phyloP scores from a whole-genome alignment of 2,113 vertebrate species.

The Oceanites oceanicus region DNA sequence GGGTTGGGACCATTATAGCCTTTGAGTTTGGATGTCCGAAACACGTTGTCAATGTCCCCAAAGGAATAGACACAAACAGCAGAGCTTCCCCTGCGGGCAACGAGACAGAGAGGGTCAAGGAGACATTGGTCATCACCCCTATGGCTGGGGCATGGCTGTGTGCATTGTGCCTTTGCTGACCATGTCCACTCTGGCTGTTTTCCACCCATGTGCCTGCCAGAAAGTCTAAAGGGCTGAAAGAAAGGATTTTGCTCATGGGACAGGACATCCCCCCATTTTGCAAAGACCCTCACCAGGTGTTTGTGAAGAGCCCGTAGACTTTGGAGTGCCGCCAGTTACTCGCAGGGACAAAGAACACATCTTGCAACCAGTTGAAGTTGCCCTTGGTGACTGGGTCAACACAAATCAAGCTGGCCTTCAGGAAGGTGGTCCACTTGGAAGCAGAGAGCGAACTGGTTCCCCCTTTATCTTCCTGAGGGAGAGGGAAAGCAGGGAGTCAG shows the following conservation, averaged over 20 bases:
- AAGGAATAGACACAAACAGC: constrained; percentile 89
- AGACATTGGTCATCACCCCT: neutral
- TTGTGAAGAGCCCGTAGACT: constrained; percentile 88
- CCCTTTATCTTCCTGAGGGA: constrained; percentile 84
- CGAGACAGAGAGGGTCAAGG: neutral
- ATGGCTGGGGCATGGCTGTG: rapidly evolving
- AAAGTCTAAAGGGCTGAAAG: neutral
- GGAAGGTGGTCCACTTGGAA: constrained; percentile 91
- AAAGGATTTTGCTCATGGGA: neutral
- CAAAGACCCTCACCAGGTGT: constrained; percentile 82
- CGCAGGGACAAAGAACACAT: constrained; percentile 78
- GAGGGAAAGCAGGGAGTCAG: neutral
- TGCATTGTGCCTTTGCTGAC: rapidly evolving
- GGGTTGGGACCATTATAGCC: constrained; percentile 74
- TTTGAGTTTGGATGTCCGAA: constrained; percentile 83
- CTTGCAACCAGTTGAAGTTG: constrained; percentile 88
- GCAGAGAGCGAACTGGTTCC: constrained; percentile 82
- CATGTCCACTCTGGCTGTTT: rapidly evolving
- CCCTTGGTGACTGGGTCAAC: constrained; percentile 80
- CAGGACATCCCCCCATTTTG: rapidly evolving
- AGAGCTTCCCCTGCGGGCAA: constrained; percentile 82
- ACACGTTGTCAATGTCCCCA: constrained; percentile 80
- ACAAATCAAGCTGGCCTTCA: constrained; percentile 91
- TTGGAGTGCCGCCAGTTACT: constrained; percentile 78
- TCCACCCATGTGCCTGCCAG: neutral